These are phyloP conservation scores for Distichodus sexfasciatus DNA, from an alignment of 2,797 vertebrate genomes.

Conservation along the genomic window DNA sequence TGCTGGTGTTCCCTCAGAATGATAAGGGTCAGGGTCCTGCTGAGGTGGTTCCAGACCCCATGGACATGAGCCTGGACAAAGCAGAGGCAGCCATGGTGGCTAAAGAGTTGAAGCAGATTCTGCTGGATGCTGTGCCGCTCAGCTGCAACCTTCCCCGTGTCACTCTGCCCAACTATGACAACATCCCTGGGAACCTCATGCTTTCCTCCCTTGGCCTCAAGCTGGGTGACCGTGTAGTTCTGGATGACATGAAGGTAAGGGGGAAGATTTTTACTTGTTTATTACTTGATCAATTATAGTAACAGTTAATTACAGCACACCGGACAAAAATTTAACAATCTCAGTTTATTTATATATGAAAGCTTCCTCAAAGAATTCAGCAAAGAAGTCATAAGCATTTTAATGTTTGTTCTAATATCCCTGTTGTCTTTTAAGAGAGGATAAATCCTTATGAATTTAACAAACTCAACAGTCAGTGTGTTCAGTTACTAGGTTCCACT, in stretches of 20 bases:
- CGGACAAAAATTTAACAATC: neutral
- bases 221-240: slow-evolving; percentile 80
- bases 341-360: too few relatives aligned
- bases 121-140: slow-evolving; percentile 85
- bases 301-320: neutral
- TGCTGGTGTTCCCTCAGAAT: slow-evolving; percentile 70
- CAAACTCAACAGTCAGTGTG: too few relatives aligned
- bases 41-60: slow-evolving; percentile 89
- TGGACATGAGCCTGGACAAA: slow-evolving; percentile 93
- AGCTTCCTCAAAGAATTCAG: too few relatives aligned
- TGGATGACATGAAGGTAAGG: slow-evolving; percentile 86
- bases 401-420: too few relatives aligned
- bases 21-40: slow-evolving; percentile 85
- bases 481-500: too few relatives aligned
- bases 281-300: neutral
- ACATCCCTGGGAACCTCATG: slow-evolving; percentile 92
- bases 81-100: slow-evolving; percentile 88
- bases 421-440: too few relatives aligned
- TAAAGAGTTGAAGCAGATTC: slow-evolving; percentile 85
- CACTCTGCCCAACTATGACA: slow-evolving; percentile 91
- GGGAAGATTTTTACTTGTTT: too few relatives aligned
- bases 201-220: slow-evolving; percentile 83
- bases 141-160: slow-evolving; percentile 89
- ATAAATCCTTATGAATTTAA: too few relatives aligned
- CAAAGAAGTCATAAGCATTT: too few relatives aligned